phyloP scores from a whole-genome alignment of 2,797 vertebrate species.

The Eptatretus atami region DNA sequence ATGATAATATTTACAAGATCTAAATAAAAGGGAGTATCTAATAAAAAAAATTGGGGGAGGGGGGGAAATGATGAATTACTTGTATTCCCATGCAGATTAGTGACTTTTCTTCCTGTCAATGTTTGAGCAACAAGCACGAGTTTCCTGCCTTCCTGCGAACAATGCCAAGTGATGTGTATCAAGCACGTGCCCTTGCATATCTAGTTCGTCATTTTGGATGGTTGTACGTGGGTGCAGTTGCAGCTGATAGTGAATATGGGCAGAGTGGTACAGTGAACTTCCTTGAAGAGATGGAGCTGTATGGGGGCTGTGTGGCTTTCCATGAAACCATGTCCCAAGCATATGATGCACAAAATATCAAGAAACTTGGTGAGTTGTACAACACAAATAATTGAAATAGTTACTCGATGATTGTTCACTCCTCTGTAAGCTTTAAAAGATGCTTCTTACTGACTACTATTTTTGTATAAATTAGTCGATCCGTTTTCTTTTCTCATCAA shows the following conservation, averaged over 20 bases:
- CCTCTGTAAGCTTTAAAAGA: too few species aligned
- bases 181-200: neutral
- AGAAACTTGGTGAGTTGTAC: too few species aligned
- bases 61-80: too few species aligned
- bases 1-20: too few species aligned
- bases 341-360: too few species aligned
- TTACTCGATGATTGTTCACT: too few species aligned
- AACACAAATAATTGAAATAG: too few species aligned
- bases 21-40: too few species aligned
- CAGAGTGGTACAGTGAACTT: slow-evolving; percentile 1
- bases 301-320: slow-evolving; percentile 2
- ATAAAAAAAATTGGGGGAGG: too few species aligned
- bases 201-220: slow-evolving; percentile 1
- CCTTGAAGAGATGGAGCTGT: neutral
- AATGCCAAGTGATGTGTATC: slow-evolving; percentile 4
- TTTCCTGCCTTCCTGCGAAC: slow-evolving; percentile 6
- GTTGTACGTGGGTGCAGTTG: neutral
- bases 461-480: too few species aligned
- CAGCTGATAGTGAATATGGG: slow-evolving; percentile 6
- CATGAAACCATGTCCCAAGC: neutral
- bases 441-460: too few species aligned
- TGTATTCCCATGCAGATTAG: neutral
- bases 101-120: slow-evolving; percentile 5
- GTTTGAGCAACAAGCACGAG: slow-evolving; percentile 1
- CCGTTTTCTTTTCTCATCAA: too few species aligned